phyloP scores from a whole-genome alignment of 2,797 vertebrate species.

The Crocodylus rhombifer region DNA sequence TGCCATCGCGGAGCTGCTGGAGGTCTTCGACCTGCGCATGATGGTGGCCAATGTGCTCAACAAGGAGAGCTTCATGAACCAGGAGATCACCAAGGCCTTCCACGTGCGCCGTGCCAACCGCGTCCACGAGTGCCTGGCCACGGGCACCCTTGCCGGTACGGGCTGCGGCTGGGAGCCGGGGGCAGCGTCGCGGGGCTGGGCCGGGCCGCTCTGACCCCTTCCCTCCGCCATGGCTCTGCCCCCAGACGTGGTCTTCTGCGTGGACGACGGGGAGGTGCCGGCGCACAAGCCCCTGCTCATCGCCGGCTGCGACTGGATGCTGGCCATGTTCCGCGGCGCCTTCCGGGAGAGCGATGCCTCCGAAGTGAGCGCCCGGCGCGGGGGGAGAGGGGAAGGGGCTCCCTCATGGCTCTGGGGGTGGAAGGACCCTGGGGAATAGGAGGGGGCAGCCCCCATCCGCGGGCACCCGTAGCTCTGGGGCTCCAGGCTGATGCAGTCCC shows the following conservation, averaged over 20 bases:
- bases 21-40: slow-evolving; percentile 95
- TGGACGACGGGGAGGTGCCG: slow-evolving; percentile 89
- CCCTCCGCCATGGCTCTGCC: accelerated
- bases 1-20: slow-evolving; percentile 91
- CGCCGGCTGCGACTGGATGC: slow-evolving; percentile 95
- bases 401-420: neutral
- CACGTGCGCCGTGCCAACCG: slow-evolving; percentile 93
- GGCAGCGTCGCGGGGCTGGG: accelerated
- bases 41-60: slow-evolving; percentile 95
- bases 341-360: slow-evolving; percentile 91
- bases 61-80: slow-evolving; percentile 96
- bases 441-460: too few relatives aligned
- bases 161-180: neutral
- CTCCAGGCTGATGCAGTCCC: too few relatives aligned
- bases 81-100: slow-evolving; percentile 96
- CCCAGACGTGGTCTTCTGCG: slow-evolving; percentile 90
- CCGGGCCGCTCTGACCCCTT: accelerated
- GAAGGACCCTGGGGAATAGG: too few relatives aligned
- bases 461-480: too few relatives aligned
- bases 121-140: slow-evolving; percentile 91
- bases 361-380: slow-evolving; percentile 80
- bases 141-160: slow-evolving; percentile 88
- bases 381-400: accelerated
- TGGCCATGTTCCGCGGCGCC: slow-evolving; percentile 92
- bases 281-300: slow-evolving; percentile 93